These are phyloP conservation scores for Odocoileus virginianus DNA, from an alignment of 2,113 vertebrate genomes.

Conservation along the genomic window DNA sequence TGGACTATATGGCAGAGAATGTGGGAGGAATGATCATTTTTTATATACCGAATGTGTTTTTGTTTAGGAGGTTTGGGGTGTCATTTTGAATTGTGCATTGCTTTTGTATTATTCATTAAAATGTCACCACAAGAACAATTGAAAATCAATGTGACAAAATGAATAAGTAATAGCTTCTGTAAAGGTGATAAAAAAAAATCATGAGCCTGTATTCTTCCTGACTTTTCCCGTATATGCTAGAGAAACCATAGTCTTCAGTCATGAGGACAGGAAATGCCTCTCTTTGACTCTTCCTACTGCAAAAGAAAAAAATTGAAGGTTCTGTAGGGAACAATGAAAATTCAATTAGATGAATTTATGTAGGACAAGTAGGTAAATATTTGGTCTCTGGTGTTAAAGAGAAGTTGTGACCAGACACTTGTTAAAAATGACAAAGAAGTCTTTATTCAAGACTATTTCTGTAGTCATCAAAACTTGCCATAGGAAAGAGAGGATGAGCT, in stretches of 20 bases:
- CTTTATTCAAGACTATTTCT: neutral
- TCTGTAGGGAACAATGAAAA: neutral
- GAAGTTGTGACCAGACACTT: neutral
- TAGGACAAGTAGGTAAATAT: neutral
- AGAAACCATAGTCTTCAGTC: conserved; percentile 20
- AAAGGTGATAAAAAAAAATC: conserved; percentile 8
- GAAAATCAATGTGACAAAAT: conserved; percentile 57
- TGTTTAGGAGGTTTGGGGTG: conserved; percentile 14
- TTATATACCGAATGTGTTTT: conserved; percentile 13
- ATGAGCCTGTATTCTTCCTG: neutral
- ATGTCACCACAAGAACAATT: conserved; percentile 28
- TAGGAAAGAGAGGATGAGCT: neutral
- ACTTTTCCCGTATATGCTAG: neutral
- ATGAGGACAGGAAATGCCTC: neutral
- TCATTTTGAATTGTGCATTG: conserved; percentile 42
- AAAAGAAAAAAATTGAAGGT: neutral
- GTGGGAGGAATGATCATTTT: conserved; percentile 22
- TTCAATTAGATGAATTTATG: neutral
- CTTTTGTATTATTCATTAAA: conserved; percentile 48
- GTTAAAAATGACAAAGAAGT: neutral
- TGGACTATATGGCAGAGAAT: neutral
- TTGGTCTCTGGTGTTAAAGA: neutral
- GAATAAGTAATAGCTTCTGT: neutral
- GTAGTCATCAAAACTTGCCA: neutral
- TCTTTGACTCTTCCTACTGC: neutral